phyloP scores from a whole-genome alignment of 2,797 vertebrate species.

The Leptatherina wallacei region DNA sequence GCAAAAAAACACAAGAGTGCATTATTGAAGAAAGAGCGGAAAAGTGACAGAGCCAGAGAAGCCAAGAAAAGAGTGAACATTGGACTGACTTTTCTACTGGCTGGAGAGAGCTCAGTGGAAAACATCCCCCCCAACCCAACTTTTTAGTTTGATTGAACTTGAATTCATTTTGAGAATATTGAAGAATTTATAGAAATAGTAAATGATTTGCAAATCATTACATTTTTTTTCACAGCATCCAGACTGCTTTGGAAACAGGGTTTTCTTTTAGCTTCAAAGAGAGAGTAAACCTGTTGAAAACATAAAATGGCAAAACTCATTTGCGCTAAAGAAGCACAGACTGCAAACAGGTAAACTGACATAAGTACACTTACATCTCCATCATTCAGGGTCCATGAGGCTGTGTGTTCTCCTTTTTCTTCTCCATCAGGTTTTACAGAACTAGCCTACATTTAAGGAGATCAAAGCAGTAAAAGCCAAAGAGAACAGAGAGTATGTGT shows the following conservation, averaged over 20 bases:
- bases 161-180: not conserved
- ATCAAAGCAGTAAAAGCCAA: constrained; percentile 77
- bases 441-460: constrained; percentile 83
- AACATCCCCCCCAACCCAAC: no score
- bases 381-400: constrained; percentile 76
- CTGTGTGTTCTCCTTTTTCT: constrained; percentile 41
- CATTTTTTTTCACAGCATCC: not conserved
- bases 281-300: not conserved
- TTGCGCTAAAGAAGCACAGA: not conserved
- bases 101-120: no score
- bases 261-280: constrained; percentile 3
- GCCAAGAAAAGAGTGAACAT: no score
- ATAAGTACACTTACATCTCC: constrained; percentile 77
- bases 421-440: constrained; percentile 76
- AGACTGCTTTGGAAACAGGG: not conserved
- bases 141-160: not conserved
- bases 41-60: no score
- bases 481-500: constrained; percentile 38
- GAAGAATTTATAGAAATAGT: not conserved
- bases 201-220: not conserved
- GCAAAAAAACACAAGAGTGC: no score
- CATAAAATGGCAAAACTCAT: not conserved
- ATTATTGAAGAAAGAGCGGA: no score
- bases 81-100: no score
- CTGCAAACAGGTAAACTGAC: not conserved